These are phyloP conservation scores for Eupsilia transversa DNA, from an alignment of 2,888 invertebrate genomes.

Conservation along the genomic window DNA sequence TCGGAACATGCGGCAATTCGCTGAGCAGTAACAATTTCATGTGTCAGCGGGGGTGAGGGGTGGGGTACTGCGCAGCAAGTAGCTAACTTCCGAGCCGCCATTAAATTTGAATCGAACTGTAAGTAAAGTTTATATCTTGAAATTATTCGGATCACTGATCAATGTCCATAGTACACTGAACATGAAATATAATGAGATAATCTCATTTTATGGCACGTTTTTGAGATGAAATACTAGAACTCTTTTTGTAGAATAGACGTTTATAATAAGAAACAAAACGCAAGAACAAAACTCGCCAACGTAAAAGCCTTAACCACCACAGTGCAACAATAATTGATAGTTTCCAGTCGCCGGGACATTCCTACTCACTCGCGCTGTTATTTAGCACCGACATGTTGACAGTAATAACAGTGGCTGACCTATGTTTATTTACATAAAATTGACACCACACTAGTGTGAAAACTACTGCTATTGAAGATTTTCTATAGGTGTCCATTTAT, in stretches of 20 bases:
- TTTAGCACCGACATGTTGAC: slow-evolving; percentile 72
- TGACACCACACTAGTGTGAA: slow-evolving; percentile 60
- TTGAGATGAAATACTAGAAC: no score
- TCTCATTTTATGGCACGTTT: no score
- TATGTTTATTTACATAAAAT: slow-evolving; percentile 67
- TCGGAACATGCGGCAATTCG: no score
- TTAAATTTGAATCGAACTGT: no score
- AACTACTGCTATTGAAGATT: slow-evolving; percentile 42
- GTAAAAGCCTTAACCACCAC: slow-evolving; percentile 68
- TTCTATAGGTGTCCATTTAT: slow-evolving; percentile 40
- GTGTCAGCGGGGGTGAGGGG: no score
- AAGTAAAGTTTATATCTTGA: not conserved
- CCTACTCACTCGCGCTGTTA: slow-evolving; percentile 67
- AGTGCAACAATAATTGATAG: slow-evolving; percentile 82
- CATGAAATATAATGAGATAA: not conserved
- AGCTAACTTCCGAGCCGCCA: no score
- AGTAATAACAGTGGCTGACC: slow-evolving; percentile 64
- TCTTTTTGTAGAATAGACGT: not conserved
- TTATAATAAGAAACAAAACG: not conserved
- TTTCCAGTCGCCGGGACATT: slow-evolving; percentile 70
- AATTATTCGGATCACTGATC: not conserved
- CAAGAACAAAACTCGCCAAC: slow-evolving; percentile 51
- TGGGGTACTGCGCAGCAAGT: no score
- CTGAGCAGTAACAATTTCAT: no score
- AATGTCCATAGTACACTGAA: not conserved